phyloP scores from a whole-genome alignment of 2,113 vertebrate species.

The Mesocricetus auratus region DNA sequence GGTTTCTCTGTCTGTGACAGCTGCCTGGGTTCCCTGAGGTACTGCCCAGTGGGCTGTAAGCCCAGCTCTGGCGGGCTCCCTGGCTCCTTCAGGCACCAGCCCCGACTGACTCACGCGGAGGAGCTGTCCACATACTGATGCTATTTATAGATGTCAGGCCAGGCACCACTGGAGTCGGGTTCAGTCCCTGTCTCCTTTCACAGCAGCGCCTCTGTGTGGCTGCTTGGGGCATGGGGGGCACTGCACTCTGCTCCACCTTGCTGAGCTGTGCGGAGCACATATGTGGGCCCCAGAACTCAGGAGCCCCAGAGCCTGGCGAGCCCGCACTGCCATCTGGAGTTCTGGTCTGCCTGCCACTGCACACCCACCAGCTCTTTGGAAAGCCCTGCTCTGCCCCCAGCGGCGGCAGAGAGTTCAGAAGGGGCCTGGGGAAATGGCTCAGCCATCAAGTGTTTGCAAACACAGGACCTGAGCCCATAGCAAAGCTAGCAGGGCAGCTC shows the following conservation, averaged over 20 bases:
- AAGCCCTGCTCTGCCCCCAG: not conserved
- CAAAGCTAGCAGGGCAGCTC: not conserved
- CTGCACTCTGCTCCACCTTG: not conserved
- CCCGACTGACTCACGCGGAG: conserved; percentile 68
- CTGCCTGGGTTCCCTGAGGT: not conserved
- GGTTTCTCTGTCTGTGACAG: not conserved
- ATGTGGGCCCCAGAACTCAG: fast-evolving
- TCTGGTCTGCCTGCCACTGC: not conserved
- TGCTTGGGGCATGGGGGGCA: fast-evolving
- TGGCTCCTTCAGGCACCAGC: conserved; percentile 10
- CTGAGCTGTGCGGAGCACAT: fast-evolving
- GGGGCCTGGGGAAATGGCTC: not conserved
- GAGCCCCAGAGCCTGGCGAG: not conserved
- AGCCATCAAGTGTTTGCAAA: too few relatives aligned
- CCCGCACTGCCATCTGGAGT: too few relatives aligned
- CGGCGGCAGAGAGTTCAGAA: not conserved
- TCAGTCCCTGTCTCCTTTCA: not conserved
- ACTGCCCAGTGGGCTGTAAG: fast-evolving
- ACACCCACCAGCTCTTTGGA: not conserved
- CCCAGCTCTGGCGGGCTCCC: not conserved
- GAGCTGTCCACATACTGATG: conserved; percentile 63
- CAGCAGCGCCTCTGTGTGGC: fast-evolving
- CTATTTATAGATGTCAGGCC: conserved; percentile 84
- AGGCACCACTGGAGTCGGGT: not conserved
- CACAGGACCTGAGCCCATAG: not conserved